Base-by-base conservation (phyloP, 2,113 vertebrate species). In the Protomyctophum bolini region DNA sequence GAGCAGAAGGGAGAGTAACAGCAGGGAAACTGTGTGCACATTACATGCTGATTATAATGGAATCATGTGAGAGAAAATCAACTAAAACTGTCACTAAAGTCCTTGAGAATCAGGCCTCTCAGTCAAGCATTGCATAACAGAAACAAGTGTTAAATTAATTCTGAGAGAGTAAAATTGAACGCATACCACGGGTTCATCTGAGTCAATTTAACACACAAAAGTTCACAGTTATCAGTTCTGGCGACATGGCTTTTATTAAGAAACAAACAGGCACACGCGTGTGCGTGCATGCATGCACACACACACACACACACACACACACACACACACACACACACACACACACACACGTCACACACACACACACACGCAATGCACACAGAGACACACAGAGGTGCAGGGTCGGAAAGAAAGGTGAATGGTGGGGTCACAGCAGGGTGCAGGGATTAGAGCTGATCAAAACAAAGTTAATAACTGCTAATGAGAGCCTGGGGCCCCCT, bases 381-480 rank as follows among this genome's bases (percentile, higher is more conserved):
- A 63, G 14, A 49, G 46, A 66, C 49, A 66, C 67, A 56, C 50
- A 51, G 52, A 68, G 78, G 71, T 68, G 59, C 57, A 56, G 75
- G 75, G 80, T 76, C 8, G 49, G 65, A 63, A 69, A 72, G 73
- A 68, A 70, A 14, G 73, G 66, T 49, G 61, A 14, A 41, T 49
- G 62, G 46, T 21, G 50, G 74, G 73, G 81, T 82, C 79, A 76
- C 84, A 75, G 83, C 78, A 75, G 87, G 88, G 84, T 52, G 82
- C 51, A 10, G 41, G 68, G 91, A 93, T 93, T 92, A 92, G 86
- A 89, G 79, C 74, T 77, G 92, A 93, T 91, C 90, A 93, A 91
- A 91, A 91, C 91, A 83, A 82, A 87, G 84, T 86, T 90, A 91
- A 93, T 91, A 89, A 83, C 85, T 76, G 83, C 84, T 93, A 93